Base-by-base conservation (phyloP, 2,113 vertebrate genomes). In the Aix galericulata region DNA sequence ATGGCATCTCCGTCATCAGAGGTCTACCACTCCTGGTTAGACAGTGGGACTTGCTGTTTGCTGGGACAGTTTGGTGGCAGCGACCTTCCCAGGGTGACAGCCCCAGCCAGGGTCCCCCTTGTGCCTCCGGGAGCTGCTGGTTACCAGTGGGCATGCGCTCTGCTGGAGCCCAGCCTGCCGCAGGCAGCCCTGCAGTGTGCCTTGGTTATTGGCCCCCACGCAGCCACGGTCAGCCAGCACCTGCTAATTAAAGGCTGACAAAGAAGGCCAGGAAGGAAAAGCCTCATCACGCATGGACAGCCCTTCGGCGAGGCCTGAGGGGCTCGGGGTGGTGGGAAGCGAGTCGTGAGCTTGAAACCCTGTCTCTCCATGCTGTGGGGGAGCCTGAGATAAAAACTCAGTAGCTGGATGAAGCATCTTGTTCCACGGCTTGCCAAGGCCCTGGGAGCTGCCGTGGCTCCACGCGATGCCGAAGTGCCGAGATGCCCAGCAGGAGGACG, bases 11-110 rank as follows among this genome's bases (percentile, higher is more conserved):
- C 14, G 1, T 29, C 13, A 8, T n/a, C 26, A 3, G 4, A 76
- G 26, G 5, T 60, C 26, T 86, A 7, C 23, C 40, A 40, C 36
- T 40, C 27, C 53, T 42, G 22, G 18, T 63, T 42, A 59, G 34
- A 48, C 52, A 58, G 32, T 18, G 32, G 27, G 26, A 82, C 52
- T 78, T 67, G 26, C 8, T 4, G 2, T 48, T 8, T 52, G n/a
- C 9, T 46, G 26, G 46, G 44, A 74, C 71, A 9, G 4, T 50
- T 86, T 64, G 32, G 16, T 88, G 40, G 26, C 60, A 78, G 53
- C 38, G 0, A 0, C 38, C 25, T 77, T 69, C 12, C 26, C 11
- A 0, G 0, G 7, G 38, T 34, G 60, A 48, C 40, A 86, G 7
- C 82, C 26, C n/a, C 18, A 6, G 1, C 63, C 55, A 79, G 16